Conservation (phyloP, 1,140 invertebrate genomes). For the Drosophila arawakana region DNA sequence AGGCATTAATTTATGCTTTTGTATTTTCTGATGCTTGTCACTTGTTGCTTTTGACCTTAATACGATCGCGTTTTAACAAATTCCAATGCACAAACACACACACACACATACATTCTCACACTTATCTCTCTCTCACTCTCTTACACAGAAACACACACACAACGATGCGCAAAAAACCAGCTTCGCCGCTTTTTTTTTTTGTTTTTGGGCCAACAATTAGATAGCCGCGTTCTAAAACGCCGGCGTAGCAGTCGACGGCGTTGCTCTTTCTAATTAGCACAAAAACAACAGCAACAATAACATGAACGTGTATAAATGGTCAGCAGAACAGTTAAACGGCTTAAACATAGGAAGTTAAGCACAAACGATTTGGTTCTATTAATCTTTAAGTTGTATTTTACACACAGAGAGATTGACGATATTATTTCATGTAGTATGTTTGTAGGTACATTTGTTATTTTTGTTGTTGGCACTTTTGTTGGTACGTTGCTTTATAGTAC, state of each 20-base stretch:
- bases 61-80: slow-evolving; percentile 61
- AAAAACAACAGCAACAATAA: slow-evolving; percentile 41
- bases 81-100: slow-evolving; percentile 69
- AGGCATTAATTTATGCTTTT: slow-evolving; percentile 60
- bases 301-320: slow-evolving; percentile 5
- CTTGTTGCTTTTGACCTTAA: slow-evolving; percentile 79
- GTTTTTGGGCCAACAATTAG: slow-evolving; percentile 74
- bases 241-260: slow-evolving; percentile 54
- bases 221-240: slow-evolving; percentile 60
- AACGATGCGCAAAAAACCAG: slow-evolving; percentile 48
- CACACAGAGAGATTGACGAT: slow-evolving; percentile 14
- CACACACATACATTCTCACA: slow-evolving; percentile 19
- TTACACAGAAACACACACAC: slow-evolving; percentile 27
- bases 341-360: slow-evolving; percentile 3
- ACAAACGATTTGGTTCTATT: slow-evolving; percentile 13
- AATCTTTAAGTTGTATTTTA: slow-evolving; percentile 24
- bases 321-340: slow-evolving; percentile 33
- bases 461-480: slow-evolving; percentile 49
- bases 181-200: slow-evolving; percentile 39
- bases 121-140: slow-evolving; percentile 26
- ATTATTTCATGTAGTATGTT: slow-evolving; percentile 19
- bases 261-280: slow-evolving; percentile 50
- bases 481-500: slow-evolving; percentile 38
- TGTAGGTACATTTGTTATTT: slow-evolving; percentile 24
- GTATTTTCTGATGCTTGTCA: slow-evolving; percentile 65